Evolutionary conservation across 1,140 invertebrate genomes (phyloP).

Genomic region (Formica exsecta): DNA sequence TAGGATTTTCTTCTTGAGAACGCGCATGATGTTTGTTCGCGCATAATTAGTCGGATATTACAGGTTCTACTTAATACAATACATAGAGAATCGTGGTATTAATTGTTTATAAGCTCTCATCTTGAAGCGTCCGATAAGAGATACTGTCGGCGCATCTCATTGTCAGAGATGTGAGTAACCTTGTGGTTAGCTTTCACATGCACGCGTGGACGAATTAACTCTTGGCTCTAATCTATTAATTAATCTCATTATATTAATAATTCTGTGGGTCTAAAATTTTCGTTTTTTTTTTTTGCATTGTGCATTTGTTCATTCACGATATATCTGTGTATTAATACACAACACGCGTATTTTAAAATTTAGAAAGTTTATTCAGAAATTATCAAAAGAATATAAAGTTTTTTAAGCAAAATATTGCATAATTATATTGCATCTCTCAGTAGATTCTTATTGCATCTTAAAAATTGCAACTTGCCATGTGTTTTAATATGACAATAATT

Average conservation of each 20-base stretch:
- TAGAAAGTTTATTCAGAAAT: not conserved
- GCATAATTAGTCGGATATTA: slow-evolving; percentile 46
- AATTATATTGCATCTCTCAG: not conserved
- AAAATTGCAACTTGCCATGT: not conserved
- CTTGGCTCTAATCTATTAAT: slow-evolving; percentile 78
- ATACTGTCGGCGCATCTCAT: slow-evolving; percentile 23
- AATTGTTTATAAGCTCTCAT: slow-evolving; percentile 71
- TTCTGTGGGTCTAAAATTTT: slow-evolving; percentile 59
- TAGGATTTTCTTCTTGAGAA: slow-evolving; percentile 7
- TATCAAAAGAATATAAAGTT: not conserved
- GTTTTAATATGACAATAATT: not conserved
- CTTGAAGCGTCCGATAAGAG: slow-evolving; percentile 69
- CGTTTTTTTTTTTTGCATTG: slow-evolving; percentile 36
- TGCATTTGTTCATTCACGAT: slow-evolving; percentile 11
- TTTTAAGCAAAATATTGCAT: not conserved
- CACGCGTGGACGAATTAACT: slow-evolving; percentile 77
- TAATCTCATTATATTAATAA: slow-evolving; percentile 80
- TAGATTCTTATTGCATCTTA: not conserved
- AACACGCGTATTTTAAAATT: not conserved
- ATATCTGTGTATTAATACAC: not conserved
- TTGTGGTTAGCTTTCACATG: slow-evolving; percentile 64
- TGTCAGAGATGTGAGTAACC: slow-evolving; percentile 72
- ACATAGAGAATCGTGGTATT: slow-evolving; percentile 47
- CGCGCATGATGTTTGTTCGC: slow-evolving; percentile 29
- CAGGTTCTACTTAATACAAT: slow-evolving; percentile 36